Percentiles rank a stretch among this genome's conserved stretches.
phyloP scores from a whole-genome alignment of 2,113 vertebrate species.

The Gambusia affinis region DNA sequence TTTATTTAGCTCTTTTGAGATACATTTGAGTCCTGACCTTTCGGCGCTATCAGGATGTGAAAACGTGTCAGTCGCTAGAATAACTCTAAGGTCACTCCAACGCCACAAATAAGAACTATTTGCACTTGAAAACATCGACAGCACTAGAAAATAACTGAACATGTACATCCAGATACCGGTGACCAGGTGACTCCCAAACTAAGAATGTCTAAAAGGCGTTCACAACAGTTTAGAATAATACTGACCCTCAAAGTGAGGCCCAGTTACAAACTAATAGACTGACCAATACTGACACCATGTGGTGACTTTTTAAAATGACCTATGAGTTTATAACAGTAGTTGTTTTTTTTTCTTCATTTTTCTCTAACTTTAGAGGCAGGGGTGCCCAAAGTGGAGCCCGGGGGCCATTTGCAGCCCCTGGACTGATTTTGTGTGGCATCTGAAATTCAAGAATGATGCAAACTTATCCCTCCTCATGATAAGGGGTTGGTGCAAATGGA shows the following conservation, averaged over 20 bases:
- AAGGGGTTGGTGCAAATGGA: no score
- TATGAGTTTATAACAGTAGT: not conserved
- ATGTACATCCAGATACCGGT: not conserved
- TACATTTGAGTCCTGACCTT: not conserved
- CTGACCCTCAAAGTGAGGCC: not conserved
- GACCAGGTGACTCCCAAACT: not conserved
- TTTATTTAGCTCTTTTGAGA: not conserved
- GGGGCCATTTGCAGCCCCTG: no score
- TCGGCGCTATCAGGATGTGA: not conserved
- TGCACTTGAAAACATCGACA: not conserved
- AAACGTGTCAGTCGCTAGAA: not conserved
- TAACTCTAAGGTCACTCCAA: not conserved
- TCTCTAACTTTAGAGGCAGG: no score
- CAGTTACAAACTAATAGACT: not conserved
- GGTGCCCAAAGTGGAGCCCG: no score
- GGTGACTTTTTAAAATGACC: conserved; percentile 14
- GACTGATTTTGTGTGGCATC: no score
- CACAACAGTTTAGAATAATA: not conserved
- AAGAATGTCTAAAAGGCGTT: not conserved
- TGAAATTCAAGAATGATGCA: no score
- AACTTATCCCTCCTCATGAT: no score
- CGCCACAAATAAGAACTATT: not conserved
- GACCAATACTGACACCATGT: conserved; percentile 46
- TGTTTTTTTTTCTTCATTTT: not conserved
- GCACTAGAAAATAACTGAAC: not conserved